Evolutionary conservation across 2,113 vertebrate genomes (phyloP).

Genomic region (Cyanoramphus novaezelandiae): DNA sequence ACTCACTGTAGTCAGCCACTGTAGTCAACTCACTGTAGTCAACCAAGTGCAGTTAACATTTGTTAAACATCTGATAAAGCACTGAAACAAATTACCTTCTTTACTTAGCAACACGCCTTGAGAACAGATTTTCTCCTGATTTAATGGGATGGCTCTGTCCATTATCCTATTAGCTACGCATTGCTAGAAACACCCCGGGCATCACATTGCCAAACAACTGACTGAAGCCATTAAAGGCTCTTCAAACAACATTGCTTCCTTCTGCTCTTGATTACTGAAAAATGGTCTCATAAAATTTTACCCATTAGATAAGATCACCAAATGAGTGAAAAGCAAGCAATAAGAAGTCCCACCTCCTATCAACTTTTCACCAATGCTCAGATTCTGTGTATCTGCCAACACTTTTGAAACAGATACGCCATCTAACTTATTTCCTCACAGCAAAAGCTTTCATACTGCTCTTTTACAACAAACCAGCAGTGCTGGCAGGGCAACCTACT

Average conservation of each 20-base stretch:
- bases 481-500: neutral
- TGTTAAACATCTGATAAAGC: constrained; percentile 42
- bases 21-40: neutral
- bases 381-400: neutral
- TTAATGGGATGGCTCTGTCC: constrained; percentile 4
- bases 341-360: neutral
- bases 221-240: neutral
- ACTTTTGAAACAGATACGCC: neutral
- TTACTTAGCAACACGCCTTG: constrained; percentile 18
- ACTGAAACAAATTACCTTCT: constrained; percentile 37
- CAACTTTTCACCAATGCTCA: neutral
- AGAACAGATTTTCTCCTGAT: constrained; percentile 42
- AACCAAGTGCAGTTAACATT: constrained; percentile 2
- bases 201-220: neutral
- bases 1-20: neutral
- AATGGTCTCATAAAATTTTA: neutral
- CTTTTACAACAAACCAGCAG: neutral
- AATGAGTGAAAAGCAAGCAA: neutral
- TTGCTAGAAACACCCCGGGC: neutral
- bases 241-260: neutral
- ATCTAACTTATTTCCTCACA: neutral
- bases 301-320: neutral
- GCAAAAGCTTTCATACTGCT: neutral
- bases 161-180: constrained; percentile 1
- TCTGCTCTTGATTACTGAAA: neutral